A percentile compares a stretch with the other conserved stretches of the same genome.
These are phyloP conservation scores for Streptopelia turtur DNA, from an alignment of 2,797 vertebrate genomes.

Conservation along the genomic window DNA sequence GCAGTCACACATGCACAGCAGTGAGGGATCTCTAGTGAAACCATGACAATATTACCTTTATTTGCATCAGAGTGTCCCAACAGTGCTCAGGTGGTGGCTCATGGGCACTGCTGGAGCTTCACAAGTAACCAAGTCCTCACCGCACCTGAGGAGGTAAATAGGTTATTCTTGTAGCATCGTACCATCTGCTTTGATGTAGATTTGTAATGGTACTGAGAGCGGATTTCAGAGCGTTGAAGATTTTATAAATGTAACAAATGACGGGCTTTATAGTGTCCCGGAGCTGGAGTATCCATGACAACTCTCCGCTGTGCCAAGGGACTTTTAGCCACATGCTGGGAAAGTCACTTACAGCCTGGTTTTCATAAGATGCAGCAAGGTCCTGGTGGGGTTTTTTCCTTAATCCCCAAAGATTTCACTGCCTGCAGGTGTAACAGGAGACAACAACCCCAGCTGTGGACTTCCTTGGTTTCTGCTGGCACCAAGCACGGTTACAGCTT, in stretches of 20 bases:
- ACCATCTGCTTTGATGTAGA: constrained; percentile 38
- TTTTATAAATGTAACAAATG: neutral
- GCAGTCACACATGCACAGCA: neutral
- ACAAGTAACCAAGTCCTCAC: neutral
- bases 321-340: neutral
- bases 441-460: neutral
- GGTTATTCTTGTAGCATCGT: neutral
- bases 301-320: neutral
- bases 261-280: neutral
- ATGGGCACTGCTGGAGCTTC: neutral
- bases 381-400: neutral
- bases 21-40: neutral
- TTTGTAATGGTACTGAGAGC: neutral
- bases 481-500: neutral
- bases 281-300: constrained; percentile 61
- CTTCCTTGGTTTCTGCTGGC: neutral
- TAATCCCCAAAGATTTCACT: neutral
- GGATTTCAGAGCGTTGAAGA: neutral
- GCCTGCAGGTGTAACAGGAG: neutral
- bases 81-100: neutral
- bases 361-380: neutral
- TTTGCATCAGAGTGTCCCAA: neutral
- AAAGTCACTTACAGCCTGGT: neutral
- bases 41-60: neutral
- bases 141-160: neutral